phyloP scores from a whole-genome alignment of 2,888 invertebrate genomes.

The Scrobipalpa costella region DNA sequence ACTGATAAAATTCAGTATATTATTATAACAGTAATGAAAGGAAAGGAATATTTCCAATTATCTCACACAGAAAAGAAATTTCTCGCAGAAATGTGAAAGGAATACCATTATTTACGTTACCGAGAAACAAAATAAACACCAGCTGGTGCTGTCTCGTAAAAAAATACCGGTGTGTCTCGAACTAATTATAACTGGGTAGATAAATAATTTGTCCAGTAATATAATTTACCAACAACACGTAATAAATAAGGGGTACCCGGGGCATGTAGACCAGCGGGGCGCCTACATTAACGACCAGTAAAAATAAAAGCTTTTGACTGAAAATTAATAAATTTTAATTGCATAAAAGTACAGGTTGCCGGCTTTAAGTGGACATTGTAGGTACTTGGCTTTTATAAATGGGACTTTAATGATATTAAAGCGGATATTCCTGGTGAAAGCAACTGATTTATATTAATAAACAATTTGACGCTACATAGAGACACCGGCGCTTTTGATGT shows the following conservation, averaged over 20 bases:
- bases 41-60: slow-evolving; percentile 5
- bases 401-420: slow-evolving; percentile 32
- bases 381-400: slow-evolving; percentile 30
- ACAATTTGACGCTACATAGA: slow-evolving; percentile 7
- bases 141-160: slow-evolving; percentile 1
- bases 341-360: slow-evolving; percentile 56
- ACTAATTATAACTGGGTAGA: slow-evolving; percentile 19
- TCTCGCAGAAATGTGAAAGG: neutral
- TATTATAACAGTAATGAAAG: slow-evolving; percentile 11
- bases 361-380: slow-evolving; percentile 51
- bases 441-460: slow-evolving; percentile 21
- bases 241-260: slow-evolving; percentile 36
- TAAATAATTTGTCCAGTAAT: slow-evolving; percentile 20
- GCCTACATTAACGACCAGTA: slow-evolving; percentile 49
- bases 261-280: slow-evolving; percentile 34
- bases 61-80: neutral
- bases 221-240: slow-evolving; percentile 28
- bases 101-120: slow-evolving; percentile 4
- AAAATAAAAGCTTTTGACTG: slow-evolving; percentile 56
- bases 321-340: slow-evolving; percentile 69
- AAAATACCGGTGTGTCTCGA: slow-evolving; percentile 2
- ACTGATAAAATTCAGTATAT: slow-evolving; percentile 21
- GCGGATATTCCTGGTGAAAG: slow-evolving; percentile 28
- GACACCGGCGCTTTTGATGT: neutral
- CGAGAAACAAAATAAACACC: slow-evolving; percentile 1